Evolutionary conservation across 2,113 vertebrate species (phyloP).

Genomic region (Herpetotheres cachinnans): DNA sequence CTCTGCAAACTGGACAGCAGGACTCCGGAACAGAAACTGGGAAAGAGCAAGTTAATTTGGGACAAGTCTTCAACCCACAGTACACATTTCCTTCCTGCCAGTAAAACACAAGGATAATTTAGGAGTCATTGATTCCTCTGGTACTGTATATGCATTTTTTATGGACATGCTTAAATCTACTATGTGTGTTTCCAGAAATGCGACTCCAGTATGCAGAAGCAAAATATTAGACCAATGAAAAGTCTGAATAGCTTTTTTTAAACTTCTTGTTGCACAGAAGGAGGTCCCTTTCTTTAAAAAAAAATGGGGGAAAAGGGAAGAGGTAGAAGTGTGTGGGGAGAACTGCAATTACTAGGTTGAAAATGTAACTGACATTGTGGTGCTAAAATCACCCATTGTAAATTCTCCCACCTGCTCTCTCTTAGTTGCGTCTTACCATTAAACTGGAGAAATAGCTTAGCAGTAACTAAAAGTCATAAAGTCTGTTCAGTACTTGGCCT

Average conservation of each 20-base stretch:
- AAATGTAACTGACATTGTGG: not conserved
- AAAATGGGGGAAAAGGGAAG: not conserved
- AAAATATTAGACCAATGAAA: not conserved
- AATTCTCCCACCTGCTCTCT: not conserved
- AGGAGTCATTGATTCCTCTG: not conserved
- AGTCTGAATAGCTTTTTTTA: not conserved
- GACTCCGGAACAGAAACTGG: constrained; percentile 76
- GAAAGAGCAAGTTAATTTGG: constrained; percentile 76
- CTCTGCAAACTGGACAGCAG: constrained; percentile 80
- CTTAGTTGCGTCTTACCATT: not conserved
- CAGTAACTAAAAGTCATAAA: not conserved
- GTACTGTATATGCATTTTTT: not conserved
- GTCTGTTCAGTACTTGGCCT: not conserved
- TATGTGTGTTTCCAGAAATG: not conserved
- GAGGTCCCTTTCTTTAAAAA: not conserved
- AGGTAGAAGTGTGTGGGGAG: not conserved
- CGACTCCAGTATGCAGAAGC: not conserved
- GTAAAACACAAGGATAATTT: constrained; percentile 28
- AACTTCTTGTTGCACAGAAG: not conserved
- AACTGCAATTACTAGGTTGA: not conserved
- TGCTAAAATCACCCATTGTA: not conserved
- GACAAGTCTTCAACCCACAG: constrained; percentile 81
- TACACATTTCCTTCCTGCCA: constrained; percentile 82
- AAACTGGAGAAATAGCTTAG: not conserved
- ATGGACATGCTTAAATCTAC: not conserved